phyloP scores from a whole-genome alignment of 2,888 invertebrate species.

The Noctua janthina region DNA sequence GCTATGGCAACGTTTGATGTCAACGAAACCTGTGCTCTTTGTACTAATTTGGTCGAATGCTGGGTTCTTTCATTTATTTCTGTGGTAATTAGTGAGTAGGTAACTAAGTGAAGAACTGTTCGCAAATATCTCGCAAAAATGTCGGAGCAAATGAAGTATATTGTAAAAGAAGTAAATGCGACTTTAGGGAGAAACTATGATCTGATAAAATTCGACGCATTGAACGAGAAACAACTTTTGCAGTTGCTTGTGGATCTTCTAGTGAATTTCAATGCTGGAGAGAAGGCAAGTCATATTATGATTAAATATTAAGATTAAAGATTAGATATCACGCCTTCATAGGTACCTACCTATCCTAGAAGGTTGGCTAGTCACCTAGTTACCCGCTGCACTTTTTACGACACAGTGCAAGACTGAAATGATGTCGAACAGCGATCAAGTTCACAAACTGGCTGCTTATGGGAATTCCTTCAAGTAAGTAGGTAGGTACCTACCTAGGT shows the following conservation, averaged over 20 bases:
- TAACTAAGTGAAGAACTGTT: constrained; percentile 26
- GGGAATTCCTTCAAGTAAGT: background rate
- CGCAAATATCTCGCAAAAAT: constrained; percentile 76
- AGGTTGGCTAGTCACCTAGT: background rate
- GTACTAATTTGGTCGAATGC: constrained; percentile 9
- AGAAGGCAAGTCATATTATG: constrained; percentile 82
- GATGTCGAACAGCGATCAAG: background rate
- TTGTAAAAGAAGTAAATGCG: constrained; percentile 94
- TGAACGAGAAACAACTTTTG: constrained; percentile 93
- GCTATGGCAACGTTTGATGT: constrained; percentile 68
- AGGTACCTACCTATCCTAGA: too few relatives aligned
- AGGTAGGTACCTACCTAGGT: too few relatives aligned
- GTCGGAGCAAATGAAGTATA: constrained; percentile 92
- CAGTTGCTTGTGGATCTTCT: constrained; percentile 95
- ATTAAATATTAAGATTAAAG: background rate
- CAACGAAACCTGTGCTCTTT: constrained; percentile 55
- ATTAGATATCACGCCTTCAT: background rate
- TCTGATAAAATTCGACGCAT: constrained; percentile 95
- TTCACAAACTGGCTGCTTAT: background rate
- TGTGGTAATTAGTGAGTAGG: constrained; percentile 11
- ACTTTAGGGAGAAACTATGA: constrained; percentile 94
- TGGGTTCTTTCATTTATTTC: constrained; percentile 5
- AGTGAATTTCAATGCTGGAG: constrained; percentile 92
- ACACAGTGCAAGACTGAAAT: background rate
- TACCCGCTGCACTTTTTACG: constrained; percentile 1